Conservation (phyloP, 1,140 invertebrate species). For the Oppia nitens region DNA sequence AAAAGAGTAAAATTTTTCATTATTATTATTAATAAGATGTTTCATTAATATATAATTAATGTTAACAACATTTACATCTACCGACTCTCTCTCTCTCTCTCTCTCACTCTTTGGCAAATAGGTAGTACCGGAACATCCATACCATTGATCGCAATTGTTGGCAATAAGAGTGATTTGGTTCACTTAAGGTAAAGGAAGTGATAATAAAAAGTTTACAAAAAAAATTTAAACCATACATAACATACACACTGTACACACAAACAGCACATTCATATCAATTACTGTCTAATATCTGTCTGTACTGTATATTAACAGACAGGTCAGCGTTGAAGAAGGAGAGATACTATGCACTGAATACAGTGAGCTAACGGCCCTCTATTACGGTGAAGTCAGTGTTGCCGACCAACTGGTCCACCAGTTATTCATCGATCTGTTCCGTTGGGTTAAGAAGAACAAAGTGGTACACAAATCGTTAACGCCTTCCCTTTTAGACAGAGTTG, state of each 20-base stretch:
- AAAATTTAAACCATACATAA: no score
- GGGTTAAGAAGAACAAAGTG: constrained; percentile 9
- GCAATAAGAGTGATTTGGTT: constrained; percentile 81
- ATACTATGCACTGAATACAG: constrained; percentile 7
- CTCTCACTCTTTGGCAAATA: no score
- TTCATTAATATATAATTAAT: constrained; percentile 27
- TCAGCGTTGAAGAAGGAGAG: constrained; percentile 57
- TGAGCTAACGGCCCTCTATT: background rate
- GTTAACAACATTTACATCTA: no score
- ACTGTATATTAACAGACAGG: constrained; percentile 42
- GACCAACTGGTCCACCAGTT: constrained; percentile 10
- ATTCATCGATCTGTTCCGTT: constrained; percentile 7
- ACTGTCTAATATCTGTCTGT: no score
- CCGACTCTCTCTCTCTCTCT: no score
- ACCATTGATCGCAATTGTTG: constrained; percentile 53
- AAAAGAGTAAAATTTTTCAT: constrained; percentile 11
- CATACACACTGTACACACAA: no score
- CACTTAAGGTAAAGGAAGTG: constrained; percentile 37
- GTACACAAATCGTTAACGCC: background rate
- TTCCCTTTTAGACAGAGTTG: constrained; percentile 2
- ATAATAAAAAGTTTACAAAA: background rate
- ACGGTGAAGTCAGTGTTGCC: constrained; percentile 8
- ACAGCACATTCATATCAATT: no score
- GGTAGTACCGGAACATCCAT: constrained; percentile 33
- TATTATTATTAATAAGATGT: constrained; percentile 25